Percentiles rank a stretch among this genome's conserved stretches.
Conservation (phyloP, 2,797 vertebrate species). For the Tachyglossus aculeatus region DNA sequence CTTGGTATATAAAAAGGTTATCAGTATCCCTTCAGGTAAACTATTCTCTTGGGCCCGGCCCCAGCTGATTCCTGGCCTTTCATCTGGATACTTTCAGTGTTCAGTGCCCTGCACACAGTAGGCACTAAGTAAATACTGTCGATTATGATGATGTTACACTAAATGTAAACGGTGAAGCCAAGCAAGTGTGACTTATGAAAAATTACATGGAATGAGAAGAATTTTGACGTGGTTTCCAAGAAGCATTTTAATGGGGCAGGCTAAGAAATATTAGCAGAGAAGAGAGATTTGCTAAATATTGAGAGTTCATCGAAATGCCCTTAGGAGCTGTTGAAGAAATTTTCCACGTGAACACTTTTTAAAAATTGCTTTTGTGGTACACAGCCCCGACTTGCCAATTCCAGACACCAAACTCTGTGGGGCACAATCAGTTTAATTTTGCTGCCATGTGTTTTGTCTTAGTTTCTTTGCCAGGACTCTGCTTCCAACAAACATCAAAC, state of each 20-base stretch:
- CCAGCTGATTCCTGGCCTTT: not conserved
- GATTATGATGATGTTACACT: too few relatives aligned
- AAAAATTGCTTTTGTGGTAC: not conserved
- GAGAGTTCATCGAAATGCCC: not conserved
- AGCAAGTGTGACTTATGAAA: not conserved
- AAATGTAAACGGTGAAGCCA: not conserved
- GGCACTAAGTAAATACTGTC: too few relatives aligned
- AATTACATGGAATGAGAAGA: not conserved
- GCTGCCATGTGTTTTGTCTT: not conserved
- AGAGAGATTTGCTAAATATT: not conserved
- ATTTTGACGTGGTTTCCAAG: not conserved
- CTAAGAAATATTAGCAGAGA: conserved; percentile 9
- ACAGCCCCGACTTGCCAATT: rapidly evolving
- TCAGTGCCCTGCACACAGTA: too few relatives aligned
- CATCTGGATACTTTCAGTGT: not conserved
- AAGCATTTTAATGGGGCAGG: not conserved
- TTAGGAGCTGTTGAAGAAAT: not conserved
- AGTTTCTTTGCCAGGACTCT: not conserved
- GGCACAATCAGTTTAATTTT: not conserved
- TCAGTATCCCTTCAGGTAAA: too few relatives aligned
- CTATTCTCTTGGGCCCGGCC: not conserved
- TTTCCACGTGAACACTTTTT: not conserved
- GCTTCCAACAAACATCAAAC: not conserved
- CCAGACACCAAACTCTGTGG: not conserved
- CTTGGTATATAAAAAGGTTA: too few relatives aligned